phyloP scores from a whole-genome alignment of 1,140 invertebrate genomes.

The Apis laboriosa region DNA sequence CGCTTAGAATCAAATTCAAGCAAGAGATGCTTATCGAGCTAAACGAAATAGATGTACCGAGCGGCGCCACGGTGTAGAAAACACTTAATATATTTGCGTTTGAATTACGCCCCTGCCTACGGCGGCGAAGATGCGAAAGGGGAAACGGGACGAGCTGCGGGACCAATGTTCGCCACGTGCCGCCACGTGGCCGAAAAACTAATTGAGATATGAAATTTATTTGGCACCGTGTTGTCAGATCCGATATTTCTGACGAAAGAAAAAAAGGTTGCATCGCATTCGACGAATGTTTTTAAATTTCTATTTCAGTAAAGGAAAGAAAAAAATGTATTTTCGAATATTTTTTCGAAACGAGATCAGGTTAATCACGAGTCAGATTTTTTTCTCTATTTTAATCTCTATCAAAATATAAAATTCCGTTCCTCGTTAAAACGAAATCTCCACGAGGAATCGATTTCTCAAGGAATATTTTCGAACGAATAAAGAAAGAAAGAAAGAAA shows the following conservation, averaged over 20 bases:
- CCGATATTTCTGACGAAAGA: slow-evolving; percentile 51
- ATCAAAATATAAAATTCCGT: not conserved
- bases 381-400: not conserved
- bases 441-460: not conserved
- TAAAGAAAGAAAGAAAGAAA: not conserved
- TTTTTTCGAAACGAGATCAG: not conserved
- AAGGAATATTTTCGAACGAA: not conserved
- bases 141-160: slow-evolving; percentile 4
- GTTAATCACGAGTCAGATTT: not conserved
- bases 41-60: slow-evolving; percentile 58
- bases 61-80: slow-evolving; percentile 57
- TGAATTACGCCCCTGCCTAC: slow-evolving; percentile 68
- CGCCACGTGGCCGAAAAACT: slow-evolving; percentile 77
- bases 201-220: slow-evolving; percentile 80
- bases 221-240: slow-evolving; percentile 71
- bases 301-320: too few relatives aligned
- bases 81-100: slow-evolving; percentile 75
- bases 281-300: not conserved
- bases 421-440: not conserved
- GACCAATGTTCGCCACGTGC: slow-evolving; percentile 71
- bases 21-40: slow-evolving; percentile 62
- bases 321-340: not conserved
- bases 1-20: slow-evolving; percentile 29
- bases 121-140: slow-evolving; percentile 3
- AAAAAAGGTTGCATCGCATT: slow-evolving; percentile 7